phyloP scores from a whole-genome alignment of 2,888 invertebrate genomes.

The Drosophila aldrichi region DNA sequence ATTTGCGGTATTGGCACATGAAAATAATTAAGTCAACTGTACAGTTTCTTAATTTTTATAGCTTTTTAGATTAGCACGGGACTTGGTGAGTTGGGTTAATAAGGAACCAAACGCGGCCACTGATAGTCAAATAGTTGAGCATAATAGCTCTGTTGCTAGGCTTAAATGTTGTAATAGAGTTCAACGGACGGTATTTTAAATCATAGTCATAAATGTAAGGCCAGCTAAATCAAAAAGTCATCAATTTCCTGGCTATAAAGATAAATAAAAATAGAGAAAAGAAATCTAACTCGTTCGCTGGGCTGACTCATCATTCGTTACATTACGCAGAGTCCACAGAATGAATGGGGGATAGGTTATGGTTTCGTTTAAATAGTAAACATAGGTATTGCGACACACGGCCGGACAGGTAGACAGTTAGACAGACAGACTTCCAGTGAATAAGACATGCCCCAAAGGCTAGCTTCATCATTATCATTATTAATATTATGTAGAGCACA shows the following conservation, averaged over 20 bases:
- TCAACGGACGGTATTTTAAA: slow-evolving; percentile 62
- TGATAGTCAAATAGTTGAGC: slow-evolving; percentile 3
- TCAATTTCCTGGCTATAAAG: slow-evolving; percentile 51
- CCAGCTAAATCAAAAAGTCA: slow-evolving; percentile 55
- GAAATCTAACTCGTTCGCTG: not conserved
- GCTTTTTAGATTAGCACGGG: slow-evolving; percentile 36
- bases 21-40: slow-evolving; percentile 34
- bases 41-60: slow-evolving; percentile 38
- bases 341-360: slow-evolving; percentile 57
- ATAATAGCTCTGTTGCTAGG: slow-evolving; percentile 39
- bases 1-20: slow-evolving; percentile 21
- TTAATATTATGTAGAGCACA: not conserved
- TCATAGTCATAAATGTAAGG: slow-evolving; percentile 50
- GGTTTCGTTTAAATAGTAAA: slow-evolving; percentile 43
- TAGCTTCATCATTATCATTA: slow-evolving; percentile 46
- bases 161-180: slow-evolving; percentile 18
- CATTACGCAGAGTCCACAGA: slow-evolving; percentile 5
- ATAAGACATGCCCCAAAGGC: not conserved
- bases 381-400: slow-evolving; percentile 9
- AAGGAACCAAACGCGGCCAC: slow-evolving; percentile 1
- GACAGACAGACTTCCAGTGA: not conserved
- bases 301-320: slow-evolving; percentile 15
- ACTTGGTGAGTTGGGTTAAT: not conserved
- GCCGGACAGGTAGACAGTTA: not conserved
- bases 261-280: slow-evolving; percentile 32